Conservation (phyloP, 2,888 invertebrate species). For the Tenthredo livida region DNA sequence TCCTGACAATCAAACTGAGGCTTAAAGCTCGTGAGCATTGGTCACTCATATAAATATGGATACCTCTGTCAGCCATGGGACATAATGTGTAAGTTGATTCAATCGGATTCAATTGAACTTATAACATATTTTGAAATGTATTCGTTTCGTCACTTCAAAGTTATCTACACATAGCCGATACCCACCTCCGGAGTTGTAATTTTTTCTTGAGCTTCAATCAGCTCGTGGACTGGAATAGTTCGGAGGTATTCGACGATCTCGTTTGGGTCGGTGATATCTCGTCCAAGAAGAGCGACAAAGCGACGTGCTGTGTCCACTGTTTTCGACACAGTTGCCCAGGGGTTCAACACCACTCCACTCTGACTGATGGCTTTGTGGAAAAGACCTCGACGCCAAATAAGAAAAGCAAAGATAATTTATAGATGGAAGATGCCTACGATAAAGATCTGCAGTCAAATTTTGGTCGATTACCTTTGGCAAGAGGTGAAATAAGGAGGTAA, state of each 20-base stretch:
- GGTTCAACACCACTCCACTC: constrained; percentile 62
- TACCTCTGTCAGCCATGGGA: no score
- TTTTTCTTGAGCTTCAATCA: constrained; percentile 63
- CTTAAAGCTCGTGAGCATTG: neutral
- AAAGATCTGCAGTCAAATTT: neutral
- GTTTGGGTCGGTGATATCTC: constrained; percentile 60
- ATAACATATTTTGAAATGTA: neutral
- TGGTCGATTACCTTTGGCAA: constrained; percentile 64
- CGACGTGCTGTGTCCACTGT: neutral
- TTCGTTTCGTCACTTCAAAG: no score
- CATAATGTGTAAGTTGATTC: neutral
- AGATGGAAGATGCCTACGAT: neutral
- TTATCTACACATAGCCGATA: neutral
- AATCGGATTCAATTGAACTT: neutral
- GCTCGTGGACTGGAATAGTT: constrained; percentile 64
- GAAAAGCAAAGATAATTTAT: neutral
- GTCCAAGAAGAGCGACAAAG: constrained; percentile 62
- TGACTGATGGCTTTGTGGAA: constrained; percentile 70
- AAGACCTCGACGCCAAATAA: constrained; percentile 61
- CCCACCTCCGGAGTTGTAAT: constrained; percentile 56
- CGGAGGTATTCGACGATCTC: constrained; percentile 65
- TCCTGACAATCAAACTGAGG: constrained; percentile 50
- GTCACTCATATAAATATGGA: no score
- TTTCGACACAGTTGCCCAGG: constrained; percentile 57
- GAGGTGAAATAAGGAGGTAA: constrained; percentile 63